phyloP scores from a whole-genome alignment of 2,797 vertebrate species.

The Semaprochilodus insignis region DNA sequence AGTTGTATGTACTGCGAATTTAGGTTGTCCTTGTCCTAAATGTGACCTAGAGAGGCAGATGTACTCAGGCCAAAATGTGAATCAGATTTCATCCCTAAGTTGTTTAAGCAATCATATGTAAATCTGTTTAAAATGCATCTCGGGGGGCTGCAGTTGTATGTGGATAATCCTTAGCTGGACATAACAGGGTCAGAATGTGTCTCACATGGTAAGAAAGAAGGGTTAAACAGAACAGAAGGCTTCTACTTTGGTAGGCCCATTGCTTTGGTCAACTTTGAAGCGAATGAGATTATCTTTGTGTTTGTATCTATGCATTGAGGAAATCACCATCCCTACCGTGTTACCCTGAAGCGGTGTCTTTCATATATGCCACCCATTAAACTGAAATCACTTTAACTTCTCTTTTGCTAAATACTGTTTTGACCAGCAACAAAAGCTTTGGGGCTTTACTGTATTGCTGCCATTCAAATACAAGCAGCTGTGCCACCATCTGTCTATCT shows the following conservation, averaged over 20 bases:
- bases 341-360: constrained; percentile 8
- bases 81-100: too few species aligned
- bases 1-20: too few species aligned
- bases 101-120: too few species aligned
- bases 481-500: constrained; percentile 53
- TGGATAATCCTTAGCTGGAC: too few species aligned
- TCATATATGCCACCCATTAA: constrained; percentile 29
- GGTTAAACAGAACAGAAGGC: not conserved
- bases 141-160: too few species aligned
- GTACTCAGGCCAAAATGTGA: too few species aligned
- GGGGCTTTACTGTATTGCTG: constrained; percentile 29
- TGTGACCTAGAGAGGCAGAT: too few species aligned
- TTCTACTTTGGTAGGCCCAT: not conserved
- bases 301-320: not conserved
- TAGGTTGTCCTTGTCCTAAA: too few species aligned
- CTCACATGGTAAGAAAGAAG: not conserved
- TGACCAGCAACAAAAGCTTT: constrained; percentile 25
- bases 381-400: constrained; percentile 33
- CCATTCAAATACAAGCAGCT: constrained; percentile 53
- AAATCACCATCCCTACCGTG: not conserved
- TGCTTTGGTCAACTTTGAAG: not conserved
- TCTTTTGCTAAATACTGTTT: constrained; percentile 36
- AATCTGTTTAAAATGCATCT: too few species aligned
- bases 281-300: constrained; percentile 4
- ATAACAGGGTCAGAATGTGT: not conserved